phyloP scores from a whole-genome alignment of 2,797 vertebrate genomes.

The Muscicapa comitata region DNA sequence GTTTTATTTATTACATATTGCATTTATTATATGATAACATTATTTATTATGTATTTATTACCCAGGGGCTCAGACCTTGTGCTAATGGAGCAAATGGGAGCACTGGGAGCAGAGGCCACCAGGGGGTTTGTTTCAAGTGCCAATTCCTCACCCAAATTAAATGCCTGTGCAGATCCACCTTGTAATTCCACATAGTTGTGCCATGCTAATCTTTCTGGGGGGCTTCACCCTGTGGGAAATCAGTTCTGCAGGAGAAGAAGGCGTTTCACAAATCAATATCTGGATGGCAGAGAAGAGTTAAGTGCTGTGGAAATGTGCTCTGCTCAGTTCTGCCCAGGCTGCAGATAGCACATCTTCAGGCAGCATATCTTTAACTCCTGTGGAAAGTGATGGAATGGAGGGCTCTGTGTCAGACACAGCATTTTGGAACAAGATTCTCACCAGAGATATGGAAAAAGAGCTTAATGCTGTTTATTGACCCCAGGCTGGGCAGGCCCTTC shows the following conservation, averaged over 20 bases:
- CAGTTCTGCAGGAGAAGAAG: background rate
- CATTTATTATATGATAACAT: too few species aligned
- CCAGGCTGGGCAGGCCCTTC: background rate
- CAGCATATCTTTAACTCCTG: background rate
- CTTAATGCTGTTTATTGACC: background rate
- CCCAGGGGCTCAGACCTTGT: background rate
- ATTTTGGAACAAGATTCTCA: background rate
- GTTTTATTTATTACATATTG: too few species aligned
- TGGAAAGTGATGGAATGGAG: background rate
- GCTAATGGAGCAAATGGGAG: background rate
- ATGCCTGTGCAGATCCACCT: background rate
- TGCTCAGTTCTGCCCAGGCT: background rate
- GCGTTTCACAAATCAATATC: background rate
- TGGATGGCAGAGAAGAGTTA: background rate
- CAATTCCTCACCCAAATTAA: background rate
- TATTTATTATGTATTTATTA: too few species aligned
- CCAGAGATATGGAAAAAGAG: background rate
- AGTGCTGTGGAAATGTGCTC: background rate
- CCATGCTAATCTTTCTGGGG: background rate
- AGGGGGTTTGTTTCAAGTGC: background rate
- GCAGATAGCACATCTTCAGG: background rate
- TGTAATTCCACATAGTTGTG: background rate
- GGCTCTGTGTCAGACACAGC: background rate
- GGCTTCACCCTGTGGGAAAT: background rate
- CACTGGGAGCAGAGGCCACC: fast-evolving